Evolutionary conservation across 2,888 invertebrate species (phyloP).

Genomic region (Noctua janthina): DNA sequence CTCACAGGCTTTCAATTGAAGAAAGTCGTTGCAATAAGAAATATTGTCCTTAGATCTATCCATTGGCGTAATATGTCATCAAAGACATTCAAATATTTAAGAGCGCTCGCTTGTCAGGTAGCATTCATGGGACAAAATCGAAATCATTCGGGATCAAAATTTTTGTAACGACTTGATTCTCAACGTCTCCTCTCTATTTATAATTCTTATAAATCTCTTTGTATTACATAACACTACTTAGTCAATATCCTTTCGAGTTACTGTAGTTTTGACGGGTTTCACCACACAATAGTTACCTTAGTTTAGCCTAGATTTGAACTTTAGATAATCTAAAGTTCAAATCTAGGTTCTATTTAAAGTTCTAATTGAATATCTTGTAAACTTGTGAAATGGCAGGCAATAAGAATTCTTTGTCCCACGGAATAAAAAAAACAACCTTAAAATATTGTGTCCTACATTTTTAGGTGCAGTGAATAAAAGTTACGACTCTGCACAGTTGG

Average conservation of each 20-base stretch:
- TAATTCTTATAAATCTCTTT: too few species aligned
- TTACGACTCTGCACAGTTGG: slow-evolving; percentile 13
- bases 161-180: too few species aligned
- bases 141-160: too few species aligned
- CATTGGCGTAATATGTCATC: not conserved
- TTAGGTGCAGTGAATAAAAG: slow-evolving; percentile 35
- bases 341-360: too few species aligned
- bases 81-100: too few species aligned
- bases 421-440: not conserved
- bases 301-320: not conserved
- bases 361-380: not conserved
- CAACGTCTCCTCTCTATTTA: too few species aligned
- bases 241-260: not conserved
- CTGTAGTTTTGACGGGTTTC: not conserved
- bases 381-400: not conserved
- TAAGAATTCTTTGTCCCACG: not conserved
- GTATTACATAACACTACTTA: not conserved
- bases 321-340: not conserved
- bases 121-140: too few species aligned
- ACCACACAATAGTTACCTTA: not conserved
- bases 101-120: too few species aligned
- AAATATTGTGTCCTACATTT: not conserved
- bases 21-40: not conserved
- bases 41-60: not conserved
- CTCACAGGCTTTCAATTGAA: not conserved